phyloP scores from a whole-genome alignment of 1,140 invertebrate species.

The Procambarus virginalis region DNA sequence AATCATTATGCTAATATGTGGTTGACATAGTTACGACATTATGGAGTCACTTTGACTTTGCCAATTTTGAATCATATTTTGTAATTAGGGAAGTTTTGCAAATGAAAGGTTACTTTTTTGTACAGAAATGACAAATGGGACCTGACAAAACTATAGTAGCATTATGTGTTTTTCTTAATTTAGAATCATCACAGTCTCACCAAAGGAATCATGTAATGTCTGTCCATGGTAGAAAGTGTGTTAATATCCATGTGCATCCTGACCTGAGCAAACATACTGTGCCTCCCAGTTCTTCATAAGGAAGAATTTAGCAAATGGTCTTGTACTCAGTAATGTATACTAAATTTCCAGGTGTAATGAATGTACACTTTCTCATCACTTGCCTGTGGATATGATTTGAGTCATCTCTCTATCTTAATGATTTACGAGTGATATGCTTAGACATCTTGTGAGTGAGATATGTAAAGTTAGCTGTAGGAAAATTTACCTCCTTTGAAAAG shows the following conservation, averaged over 20 bases:
- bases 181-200: slow-evolving; percentile 53
- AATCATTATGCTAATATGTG: slow-evolving; percentile 58
- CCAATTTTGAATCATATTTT: slow-evolving; percentile 64
- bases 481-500: neutral
- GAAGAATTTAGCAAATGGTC: slow-evolving; percentile 11
- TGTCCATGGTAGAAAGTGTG: slow-evolving; percentile 54
- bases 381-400: neutral
- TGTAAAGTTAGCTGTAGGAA: neutral
- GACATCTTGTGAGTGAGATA: neutral
- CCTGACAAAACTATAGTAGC: slow-evolving; percentile 60
- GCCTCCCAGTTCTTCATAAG: slow-evolving; percentile 36
- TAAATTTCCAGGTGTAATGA: neutral
- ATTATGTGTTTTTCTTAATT: slow-evolving; percentile 51
- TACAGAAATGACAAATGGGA: slow-evolving; percentile 66
- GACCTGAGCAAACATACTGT: slow-evolving; percentile 44
- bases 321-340: neutral
- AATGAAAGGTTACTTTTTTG: slow-evolving; percentile 54
- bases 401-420: neutral
- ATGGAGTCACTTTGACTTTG: slow-evolving; percentile 52
- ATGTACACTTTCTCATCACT: slow-evolving; percentile 37
- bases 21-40: slow-evolving; percentile 51
- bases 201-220: slow-evolving; percentile 48
- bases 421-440: neutral
- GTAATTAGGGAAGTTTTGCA: slow-evolving; percentile 53
- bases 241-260: slow-evolving; percentile 45